Conservation (phyloP, 2,888 invertebrate genomes). For the Euclidia mi region DNA sequence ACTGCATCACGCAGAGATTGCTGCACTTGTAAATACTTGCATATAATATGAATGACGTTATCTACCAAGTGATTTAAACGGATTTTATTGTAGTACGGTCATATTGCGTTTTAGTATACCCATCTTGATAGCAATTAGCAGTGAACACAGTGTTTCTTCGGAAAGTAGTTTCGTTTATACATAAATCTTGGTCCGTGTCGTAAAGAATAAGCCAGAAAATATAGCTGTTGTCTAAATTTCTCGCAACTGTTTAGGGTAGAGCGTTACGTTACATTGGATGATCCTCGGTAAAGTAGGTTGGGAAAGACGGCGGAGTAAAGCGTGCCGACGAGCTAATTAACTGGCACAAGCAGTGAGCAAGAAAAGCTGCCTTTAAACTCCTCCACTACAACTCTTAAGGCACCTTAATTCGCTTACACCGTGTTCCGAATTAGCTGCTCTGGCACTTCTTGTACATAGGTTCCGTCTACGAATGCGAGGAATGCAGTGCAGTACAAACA, state of each 20-base stretch:
- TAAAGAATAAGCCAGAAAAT: slow-evolving; percentile 16
- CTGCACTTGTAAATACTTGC: no score
- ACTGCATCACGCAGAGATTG: no score
- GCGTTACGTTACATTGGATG: slow-evolving; percentile 48
- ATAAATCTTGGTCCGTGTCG: not conserved
- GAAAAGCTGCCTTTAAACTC: slow-evolving; percentile 62
- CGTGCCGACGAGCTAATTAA: slow-evolving; percentile 68
- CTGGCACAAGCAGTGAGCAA: slow-evolving; percentile 53
- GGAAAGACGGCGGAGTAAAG: slow-evolving; percentile 44
- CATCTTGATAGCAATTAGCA: no score
- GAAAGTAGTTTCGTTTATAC: no score
- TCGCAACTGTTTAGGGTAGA: slow-evolving; percentile 28
- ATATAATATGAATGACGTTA: no score
- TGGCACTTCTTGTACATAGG: slow-evolving; percentile 34
- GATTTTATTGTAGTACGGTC: no score
- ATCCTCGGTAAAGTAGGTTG: slow-evolving; percentile 48
- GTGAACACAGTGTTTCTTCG: no score
- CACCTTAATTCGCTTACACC: slow-evolving; percentile 60
- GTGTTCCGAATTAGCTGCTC: slow-evolving; percentile 42
- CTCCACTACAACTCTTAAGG: slow-evolving; percentile 58
- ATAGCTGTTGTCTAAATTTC: slow-evolving; percentile 22
- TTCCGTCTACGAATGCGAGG: slow-evolving; percentile 18
- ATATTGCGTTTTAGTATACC: no score
- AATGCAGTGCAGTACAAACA: slow-evolving; percentile 25
- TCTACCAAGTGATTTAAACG: no score